Percentiles rank a stretch among this genome's conserved stretches.
Conservation (phyloP, 2,113 vertebrate genomes). For the Sphyrna mokarran region DNA sequence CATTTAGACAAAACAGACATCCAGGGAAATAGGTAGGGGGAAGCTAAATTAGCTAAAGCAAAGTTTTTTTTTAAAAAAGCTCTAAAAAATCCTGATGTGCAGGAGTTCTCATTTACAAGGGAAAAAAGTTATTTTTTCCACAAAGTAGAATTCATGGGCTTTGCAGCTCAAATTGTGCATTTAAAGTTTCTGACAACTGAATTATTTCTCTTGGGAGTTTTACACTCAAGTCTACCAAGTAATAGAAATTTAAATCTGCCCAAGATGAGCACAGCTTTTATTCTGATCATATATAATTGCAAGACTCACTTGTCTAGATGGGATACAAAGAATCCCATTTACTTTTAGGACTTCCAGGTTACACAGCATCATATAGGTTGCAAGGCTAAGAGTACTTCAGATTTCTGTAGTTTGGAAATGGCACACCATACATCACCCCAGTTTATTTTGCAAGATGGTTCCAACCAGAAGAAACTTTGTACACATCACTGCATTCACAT, state of each 20-base stretch:
- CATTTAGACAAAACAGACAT: background rate
- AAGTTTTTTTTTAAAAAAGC: background rate
- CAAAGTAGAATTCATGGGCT: background rate
- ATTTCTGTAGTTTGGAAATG: background rate
- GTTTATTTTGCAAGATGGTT: background rate
- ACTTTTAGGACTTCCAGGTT: background rate
- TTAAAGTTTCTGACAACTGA: too few species aligned
- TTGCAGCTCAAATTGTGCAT: background rate
- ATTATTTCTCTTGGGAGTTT: too few species aligned
- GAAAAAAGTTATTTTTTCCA: background rate
- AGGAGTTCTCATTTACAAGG: too few species aligned
- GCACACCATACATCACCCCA: background rate
- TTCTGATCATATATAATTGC: too few species aligned
- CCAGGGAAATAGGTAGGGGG: background rate
- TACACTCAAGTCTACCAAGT: too few species aligned
- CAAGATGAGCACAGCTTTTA: too few species aligned
- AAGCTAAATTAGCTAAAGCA: background rate
- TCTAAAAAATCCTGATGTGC: background rate
- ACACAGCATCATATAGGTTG: background rate
- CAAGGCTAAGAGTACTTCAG: background rate
- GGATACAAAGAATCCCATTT: background rate
- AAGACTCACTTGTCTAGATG: background rate
- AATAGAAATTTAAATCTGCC: too few species aligned
- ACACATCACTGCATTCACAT: background rate
- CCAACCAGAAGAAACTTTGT: background rate